Evolutionary conservation across 2,888 invertebrate genomes (phyloP).

Genomic region (Cynaeus angustus): DNA sequence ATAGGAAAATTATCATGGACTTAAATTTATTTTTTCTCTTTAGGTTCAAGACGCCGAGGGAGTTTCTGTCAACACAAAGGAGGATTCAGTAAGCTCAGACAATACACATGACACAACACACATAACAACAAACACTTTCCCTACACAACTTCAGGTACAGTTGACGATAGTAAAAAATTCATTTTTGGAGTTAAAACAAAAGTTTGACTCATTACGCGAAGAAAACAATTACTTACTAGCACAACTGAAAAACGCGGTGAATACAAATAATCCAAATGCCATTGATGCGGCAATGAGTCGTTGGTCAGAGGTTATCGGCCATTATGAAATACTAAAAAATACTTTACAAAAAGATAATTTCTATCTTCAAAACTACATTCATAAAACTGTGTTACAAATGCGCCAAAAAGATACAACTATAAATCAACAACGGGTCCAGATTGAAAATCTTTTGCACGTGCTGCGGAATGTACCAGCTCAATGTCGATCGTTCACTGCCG

Average conservation of each 20-base stretch:
- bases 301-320: too few species aligned
- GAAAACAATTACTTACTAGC: slow-evolving; percentile 39
- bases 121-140: slow-evolving; percentile 27
- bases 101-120: slow-evolving; percentile 37
- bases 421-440: slow-evolving; percentile 28
- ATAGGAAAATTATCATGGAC: not conserved
- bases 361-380: too few species aligned
- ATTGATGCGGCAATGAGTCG: too few species aligned
- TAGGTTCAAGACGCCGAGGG: slow-evolving; percentile 46
- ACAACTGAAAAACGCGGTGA: slow-evolving; percentile 38
- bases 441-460: slow-evolving; percentile 45
- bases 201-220: slow-evolving; percentile 33
- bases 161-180: slow-evolving; percentile 44
- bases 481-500: slow-evolving; percentile 33
- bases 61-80: not conserved
- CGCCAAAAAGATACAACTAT: slow-evolving; percentile 40
- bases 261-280: slow-evolving; percentile 18
- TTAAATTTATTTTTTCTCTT: slow-evolving; percentile 13
- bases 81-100: slow-evolving; percentile 42
- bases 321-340: too few species aligned
- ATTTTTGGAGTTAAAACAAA: slow-evolving; percentile 26
- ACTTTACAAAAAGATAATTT: too few species aligned
- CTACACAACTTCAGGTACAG: slow-evolving; percentile 46
- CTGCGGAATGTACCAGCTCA: slow-evolving; percentile 47
- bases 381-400: slow-evolving; percentile 23